Evolutionary conservation across 2,888 invertebrate genomes (phyloP), one percentile per base, ranked within the genome.

Genomic region (Leptinotarsa rubiginosa): DNA sequence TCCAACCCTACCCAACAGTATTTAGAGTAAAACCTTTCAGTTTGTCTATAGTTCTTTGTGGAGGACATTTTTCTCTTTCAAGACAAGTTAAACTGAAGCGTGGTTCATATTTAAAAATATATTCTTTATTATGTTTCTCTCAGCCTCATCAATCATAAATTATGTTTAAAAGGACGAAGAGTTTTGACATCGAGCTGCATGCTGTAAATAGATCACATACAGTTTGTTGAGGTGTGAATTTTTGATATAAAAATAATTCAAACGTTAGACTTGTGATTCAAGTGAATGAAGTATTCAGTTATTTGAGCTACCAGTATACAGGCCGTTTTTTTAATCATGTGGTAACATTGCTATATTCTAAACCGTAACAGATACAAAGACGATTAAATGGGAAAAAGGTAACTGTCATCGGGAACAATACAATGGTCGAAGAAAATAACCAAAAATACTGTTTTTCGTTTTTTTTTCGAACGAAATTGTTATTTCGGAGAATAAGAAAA

Each of bases 141-240:
- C 7, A 62, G 62, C 5, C 62, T 62, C 62, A 62, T 62, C 31
- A 62, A 62, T 62, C 62, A 62, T 62, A 62, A 62, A 62, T 31
- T 62, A 4, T 31, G 5, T 25, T 31, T 13, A 31, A n/a, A 62
- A 62, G 5, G 18, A 62, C 16, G 16, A 4, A 31, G 62, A 25
- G 62, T 31, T 62, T 25, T 62, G 62, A 25, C 62, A 62, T 16
- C 1, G 18, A 62, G 31, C 25, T 31, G 16, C 31, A 31, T 16
- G 25, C 62, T 62, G 62, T 62, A 25, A 62, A 20, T 12, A 20
- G 12, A 13, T 13, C 15, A n/a, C n/a, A 56, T 56, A 56, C 20
- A 56, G 16, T 16, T 62, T 62, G 31, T 62, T 62, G 62, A 25
- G 25, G 62, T 56, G 15, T 62, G 16, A 31, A 25, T 31, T 31